Evolutionary conservation across 2,113 vertebrate species (phyloP), one percentile per base, ranked within the genome.

Genomic region (Pelecanus crispus): DNA sequence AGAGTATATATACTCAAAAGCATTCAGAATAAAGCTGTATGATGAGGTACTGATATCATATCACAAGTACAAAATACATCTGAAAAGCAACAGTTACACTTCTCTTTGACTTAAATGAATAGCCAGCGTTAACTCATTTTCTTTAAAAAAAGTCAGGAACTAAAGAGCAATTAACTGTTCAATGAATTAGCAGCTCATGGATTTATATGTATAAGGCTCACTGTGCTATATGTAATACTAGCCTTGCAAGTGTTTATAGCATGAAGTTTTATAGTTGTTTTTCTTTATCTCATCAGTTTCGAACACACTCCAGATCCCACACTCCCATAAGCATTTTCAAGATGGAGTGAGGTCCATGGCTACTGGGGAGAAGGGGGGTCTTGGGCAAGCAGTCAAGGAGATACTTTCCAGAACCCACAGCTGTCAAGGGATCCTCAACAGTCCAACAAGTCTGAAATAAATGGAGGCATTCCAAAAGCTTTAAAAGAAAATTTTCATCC

Each of bases 271-370:
- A 97, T 50, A 90, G 95, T 88, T 97, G 96, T 96, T 97, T 97
- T 97, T 97, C 96, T 97, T 97, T 96, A 97, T 97, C 96, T 97
- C 96, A 95, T 97, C 94, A 59, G 88, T 95, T 94, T 95, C 90
- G 7, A 97, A 97, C 85, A 95, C 40, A 84, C 82, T 94, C 95
- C 96, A 90, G 83, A 91, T 92, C 94, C 87, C 73, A 78, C 25
- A 94, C 84, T 97, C 97, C 93, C 94, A 87, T 49, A 93, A 96
- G 96, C 49, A 93, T 93, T 95, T 92, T 95, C 92, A 93, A 97
- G 95, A 95, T 92, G 95, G 93, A 96, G 93, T 90, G 92, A 97
- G 88, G 95, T 95, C 95, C 75, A 67, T 78, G 59, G 96, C 97
- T 97, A 97, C 97, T 95, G 97, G 86, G 81, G 85, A 91, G 75